Conservation (phyloP, 2,113 vertebrate genomes). For the Bettongia penicillata region DNA sequence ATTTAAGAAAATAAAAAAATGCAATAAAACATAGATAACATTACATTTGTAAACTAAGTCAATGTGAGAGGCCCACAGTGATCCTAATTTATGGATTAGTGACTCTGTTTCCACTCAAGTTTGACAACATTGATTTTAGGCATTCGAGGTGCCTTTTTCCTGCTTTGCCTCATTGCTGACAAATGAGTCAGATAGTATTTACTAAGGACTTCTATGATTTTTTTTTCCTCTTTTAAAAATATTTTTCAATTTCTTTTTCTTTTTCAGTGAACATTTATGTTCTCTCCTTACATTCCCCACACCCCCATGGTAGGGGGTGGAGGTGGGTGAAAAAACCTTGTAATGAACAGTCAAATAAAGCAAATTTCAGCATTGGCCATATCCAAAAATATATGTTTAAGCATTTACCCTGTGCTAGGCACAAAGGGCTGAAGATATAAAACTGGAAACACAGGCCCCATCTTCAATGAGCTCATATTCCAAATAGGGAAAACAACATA, state of each 20-base stretch:
- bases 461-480: background rate
- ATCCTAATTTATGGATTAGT: background rate
- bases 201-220: background rate
- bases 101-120: background rate
- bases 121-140: background rate
- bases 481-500: background rate
- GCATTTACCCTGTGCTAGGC: background rate
- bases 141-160: background rate
- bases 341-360: background rate
- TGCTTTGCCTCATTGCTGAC: background rate
- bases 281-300: background rate
- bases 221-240: background rate
- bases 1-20: background rate
- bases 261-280: background rate
- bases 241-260: background rate
- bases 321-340: background rate
- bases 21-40: background rate
- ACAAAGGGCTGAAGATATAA: background rate
- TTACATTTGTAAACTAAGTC: background rate
- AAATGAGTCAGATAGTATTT: background rate
- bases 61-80: background rate
- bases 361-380: background rate
- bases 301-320: no score
- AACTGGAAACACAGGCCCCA: background rate
- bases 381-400: background rate